Evolutionary conservation across 2,113 vertebrate species (phyloP).

Genomic region (Pseudonaja textilis): DNA sequence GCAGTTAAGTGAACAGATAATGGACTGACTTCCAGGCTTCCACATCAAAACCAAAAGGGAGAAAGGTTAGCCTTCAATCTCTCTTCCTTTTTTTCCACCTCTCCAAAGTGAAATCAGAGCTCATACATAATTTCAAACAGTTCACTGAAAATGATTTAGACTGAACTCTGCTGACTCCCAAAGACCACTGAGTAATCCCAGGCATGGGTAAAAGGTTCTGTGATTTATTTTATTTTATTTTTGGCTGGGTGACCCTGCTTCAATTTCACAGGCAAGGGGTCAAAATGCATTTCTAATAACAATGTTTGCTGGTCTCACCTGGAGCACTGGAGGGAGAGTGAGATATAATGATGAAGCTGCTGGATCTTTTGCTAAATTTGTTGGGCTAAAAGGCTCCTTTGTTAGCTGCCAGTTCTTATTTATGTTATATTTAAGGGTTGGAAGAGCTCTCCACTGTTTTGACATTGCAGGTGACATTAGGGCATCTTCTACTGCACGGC

Average conservation of each 20-base stretch:
- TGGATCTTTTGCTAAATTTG: slow-evolving; percentile 22
- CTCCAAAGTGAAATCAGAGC: not conserved
- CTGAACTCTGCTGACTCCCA: slow-evolving; percentile 22
- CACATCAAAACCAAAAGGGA: not conserved
- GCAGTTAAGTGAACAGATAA: slow-evolving; percentile 1
- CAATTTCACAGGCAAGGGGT: slow-evolving; percentile 31
- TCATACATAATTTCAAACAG: slow-evolving; percentile 29
- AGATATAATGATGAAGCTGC: slow-evolving; percentile 12
- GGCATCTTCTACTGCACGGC: not conserved
- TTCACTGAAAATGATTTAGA: slow-evolving; percentile 12
- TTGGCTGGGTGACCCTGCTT: slow-evolving; percentile 17
- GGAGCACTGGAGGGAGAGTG: not conserved
- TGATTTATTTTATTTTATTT: slow-evolving; percentile 14
- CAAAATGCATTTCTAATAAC: slow-evolving; percentile 33
- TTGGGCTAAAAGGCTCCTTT: slow-evolving; percentile 13
- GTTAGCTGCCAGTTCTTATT: slow-evolving; percentile 26
- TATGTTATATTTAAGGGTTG: slow-evolving; percentile 20
- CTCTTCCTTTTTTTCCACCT: not conserved
- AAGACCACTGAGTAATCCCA: slow-evolving; percentile 27
- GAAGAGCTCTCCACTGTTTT: not conserved
- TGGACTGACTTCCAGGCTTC: not conserved
- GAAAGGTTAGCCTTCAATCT: not conserved
- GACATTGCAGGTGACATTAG: not conserved
- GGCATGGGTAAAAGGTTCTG: slow-evolving; percentile 16
- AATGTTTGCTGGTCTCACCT: slow-evolving; percentile 13